A percentile compares a stretch with the other conserved stretches of the same genome.
phyloP scores from a whole-genome alignment of 92 coral and sea anemone species.

The Ricordea florida region DNA sequence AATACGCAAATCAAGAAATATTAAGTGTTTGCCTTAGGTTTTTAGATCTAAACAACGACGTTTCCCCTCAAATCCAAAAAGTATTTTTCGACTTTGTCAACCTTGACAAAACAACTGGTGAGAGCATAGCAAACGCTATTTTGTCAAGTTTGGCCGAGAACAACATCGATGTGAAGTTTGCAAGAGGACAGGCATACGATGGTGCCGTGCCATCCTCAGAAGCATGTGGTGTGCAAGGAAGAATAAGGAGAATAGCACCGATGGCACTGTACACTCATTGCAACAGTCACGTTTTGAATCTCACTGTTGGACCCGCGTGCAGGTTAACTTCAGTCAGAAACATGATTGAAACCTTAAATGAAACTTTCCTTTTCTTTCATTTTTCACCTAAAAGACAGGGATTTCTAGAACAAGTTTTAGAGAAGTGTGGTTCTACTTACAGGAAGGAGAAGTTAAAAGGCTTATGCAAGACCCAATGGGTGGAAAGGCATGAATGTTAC shows the following conservation, averaged over 20 bases:
- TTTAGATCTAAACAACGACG: too few relatives aligned
- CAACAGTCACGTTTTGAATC: constrained; percentile 54
- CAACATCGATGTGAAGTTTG: constrained; percentile 51
- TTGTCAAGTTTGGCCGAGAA: constrained; percentile 27
- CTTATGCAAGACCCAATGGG: constrained; percentile 53
- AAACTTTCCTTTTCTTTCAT: constrained; percentile 53
- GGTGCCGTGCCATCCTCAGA: constrained; percentile 58
- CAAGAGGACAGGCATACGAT: constrained; percentile 72
- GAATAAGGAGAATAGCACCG: constrained; percentile 45
- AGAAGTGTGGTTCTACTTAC: constrained; percentile 37
- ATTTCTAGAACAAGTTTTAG: constrained; percentile 49
- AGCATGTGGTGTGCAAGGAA: constrained; percentile 60
- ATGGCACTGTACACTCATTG: constrained; percentile 57
- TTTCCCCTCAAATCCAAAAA: too few relatives aligned
- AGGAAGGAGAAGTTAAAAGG: constrained; percentile 40
- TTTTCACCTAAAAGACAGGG: constrained; percentile 40
- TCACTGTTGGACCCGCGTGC: constrained; percentile 57
- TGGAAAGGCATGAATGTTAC: constrained; percentile 35
- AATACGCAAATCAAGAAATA: too few relatives aligned
- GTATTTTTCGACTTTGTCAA: too few relatives aligned
- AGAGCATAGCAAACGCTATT: constrained; percentile 21
- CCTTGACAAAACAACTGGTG: too few relatives aligned
- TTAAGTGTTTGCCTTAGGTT: too few relatives aligned
- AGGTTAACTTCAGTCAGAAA: constrained; percentile 38
- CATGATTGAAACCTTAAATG: constrained; percentile 47